Evolutionary conservation across 2,888 invertebrate species (phyloP).

Genomic region (Polydrusus cervinus): DNA sequence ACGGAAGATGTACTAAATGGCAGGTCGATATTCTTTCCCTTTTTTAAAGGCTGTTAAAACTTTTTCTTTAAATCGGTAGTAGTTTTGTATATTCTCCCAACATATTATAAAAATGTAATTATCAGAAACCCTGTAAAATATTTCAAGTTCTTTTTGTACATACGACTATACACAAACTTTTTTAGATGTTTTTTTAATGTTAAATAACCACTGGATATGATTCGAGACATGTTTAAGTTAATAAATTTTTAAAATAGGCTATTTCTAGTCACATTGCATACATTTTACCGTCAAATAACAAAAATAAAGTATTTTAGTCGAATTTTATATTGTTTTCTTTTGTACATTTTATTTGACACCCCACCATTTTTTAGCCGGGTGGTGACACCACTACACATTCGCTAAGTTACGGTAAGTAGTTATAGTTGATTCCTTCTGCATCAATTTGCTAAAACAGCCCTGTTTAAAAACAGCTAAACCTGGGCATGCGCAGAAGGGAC

Average conservation of each 20-base stretch:
- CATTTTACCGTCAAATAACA: constrained; percentile 54
- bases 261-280: constrained; percentile 56
- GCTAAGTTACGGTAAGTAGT: too few species aligned
- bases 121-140: constrained; percentile 1
- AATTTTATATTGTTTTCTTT: constrained; percentile 30
- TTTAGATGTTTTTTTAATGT: constrained; percentile 40
- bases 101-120: not conserved
- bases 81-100: too few species aligned
- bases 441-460: too few species aligned
- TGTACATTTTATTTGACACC: not conserved
- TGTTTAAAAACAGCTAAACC: too few species aligned
- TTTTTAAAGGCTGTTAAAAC: too few species aligned
- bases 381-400: too few species aligned
- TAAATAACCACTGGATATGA: constrained; percentile 31
- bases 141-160: constrained; percentile 38
- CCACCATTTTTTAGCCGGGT: too few species aligned
- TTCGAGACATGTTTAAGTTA: constrained; percentile 37
- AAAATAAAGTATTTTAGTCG: constrained; percentile 55
- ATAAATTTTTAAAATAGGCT: constrained; percentile 51
- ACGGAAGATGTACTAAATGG: too few species aligned
- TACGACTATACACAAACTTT: constrained; percentile 24
- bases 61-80: too few species aligned
- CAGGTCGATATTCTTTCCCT: too few species aligned
- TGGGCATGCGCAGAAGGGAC: too few species aligned
- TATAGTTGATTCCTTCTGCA: too few species aligned